These are phyloP conservation scores for Panthera leo DNA, from an alignment of 2,113 vertebrate species.

Conservation along the genomic window DNA sequence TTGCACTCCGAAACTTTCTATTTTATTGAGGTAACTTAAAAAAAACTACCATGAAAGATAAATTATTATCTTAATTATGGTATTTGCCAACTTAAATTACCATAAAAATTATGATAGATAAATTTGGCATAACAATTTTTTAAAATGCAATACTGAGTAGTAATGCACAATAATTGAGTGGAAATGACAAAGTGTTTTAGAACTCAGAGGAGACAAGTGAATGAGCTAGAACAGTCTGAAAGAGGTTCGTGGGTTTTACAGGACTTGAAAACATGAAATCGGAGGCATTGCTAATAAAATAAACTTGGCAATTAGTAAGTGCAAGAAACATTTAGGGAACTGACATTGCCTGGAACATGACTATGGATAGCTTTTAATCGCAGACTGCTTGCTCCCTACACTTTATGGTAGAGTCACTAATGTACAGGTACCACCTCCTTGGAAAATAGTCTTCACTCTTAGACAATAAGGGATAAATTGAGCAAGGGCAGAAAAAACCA, in stretches of 20 bases:
- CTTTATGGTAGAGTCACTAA: not conserved
- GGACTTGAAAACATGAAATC: not conserved
- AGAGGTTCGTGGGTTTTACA: not conserved
- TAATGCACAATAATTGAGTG: not conserved
- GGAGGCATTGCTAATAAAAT: not conserved
- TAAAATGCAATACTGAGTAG: not conserved
- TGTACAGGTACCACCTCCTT: not conserved
- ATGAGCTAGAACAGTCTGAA: not conserved
- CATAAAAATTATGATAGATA: not conserved
- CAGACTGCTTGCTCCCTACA: not conserved
- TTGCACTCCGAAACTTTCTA: not conserved
- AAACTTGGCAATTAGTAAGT: not conserved
- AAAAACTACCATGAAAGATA: not conserved
- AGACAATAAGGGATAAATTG: not conserved
- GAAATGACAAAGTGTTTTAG: not conserved
- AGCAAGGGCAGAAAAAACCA: slow-evolving; percentile 13
- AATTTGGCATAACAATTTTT: not conserved
- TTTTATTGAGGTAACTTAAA: not conserved
- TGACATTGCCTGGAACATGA: not conserved
- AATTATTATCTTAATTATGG: not conserved
- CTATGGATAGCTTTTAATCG: not conserved
- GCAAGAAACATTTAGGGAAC: not conserved
- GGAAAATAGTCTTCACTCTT: not conserved
- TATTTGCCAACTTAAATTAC: not conserved
- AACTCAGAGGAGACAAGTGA: not conserved